A percentile compares a stretch with the other conserved stretches of the same genome.
phyloP scores from a whole-genome alignment of 2,888 invertebrate genomes.

The Vanessa cardui region DNA sequence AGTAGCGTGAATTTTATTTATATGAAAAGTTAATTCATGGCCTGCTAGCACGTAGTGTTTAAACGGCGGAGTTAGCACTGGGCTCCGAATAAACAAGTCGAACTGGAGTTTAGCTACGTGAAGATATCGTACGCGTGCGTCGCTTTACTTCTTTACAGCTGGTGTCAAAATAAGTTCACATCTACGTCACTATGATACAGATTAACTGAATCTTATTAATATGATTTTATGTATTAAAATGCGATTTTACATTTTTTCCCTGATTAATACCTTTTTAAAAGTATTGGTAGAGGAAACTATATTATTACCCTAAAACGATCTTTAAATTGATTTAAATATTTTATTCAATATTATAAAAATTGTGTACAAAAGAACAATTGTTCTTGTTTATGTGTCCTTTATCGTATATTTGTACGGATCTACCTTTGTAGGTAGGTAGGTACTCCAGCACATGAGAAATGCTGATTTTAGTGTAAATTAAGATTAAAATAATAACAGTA shows the following conservation, averaged over 20 bases:
- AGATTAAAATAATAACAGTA: too few relatives aligned
- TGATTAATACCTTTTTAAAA: neutral
- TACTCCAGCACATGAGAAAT: too few relatives aligned
- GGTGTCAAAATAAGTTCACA: conserved; percentile 35
- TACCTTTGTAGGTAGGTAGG: too few relatives aligned
- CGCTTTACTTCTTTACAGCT: conserved; percentile 44
- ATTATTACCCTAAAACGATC: too few relatives aligned
- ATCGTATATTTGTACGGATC: too few relatives aligned
- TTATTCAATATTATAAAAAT: too few relatives aligned
- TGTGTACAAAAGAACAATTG: too few relatives aligned
- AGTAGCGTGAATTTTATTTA: conserved; percentile 83
- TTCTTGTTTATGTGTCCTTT: too few relatives aligned
- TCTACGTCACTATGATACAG: conserved; percentile 21
- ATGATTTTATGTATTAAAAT: conserved; percentile 1
- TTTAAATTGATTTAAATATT: too few relatives aligned
- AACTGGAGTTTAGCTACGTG: conserved; percentile 53
- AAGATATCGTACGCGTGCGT: conserved; percentile 49
- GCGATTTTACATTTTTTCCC: conserved; percentile 28
- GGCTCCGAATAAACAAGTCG: conserved; percentile 74
- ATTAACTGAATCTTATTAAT: neutral
- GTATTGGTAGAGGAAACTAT: too few relatives aligned
- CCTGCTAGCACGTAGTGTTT: conserved; percentile 79
- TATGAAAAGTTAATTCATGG: conserved; percentile 83
- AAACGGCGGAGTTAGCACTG: conserved; percentile 80
- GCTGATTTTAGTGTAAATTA: too few relatives aligned